These are phyloP conservation scores for Albula goreensis DNA, from an alignment of 2,113 vertebrate species.

Conservation along the genomic window DNA sequence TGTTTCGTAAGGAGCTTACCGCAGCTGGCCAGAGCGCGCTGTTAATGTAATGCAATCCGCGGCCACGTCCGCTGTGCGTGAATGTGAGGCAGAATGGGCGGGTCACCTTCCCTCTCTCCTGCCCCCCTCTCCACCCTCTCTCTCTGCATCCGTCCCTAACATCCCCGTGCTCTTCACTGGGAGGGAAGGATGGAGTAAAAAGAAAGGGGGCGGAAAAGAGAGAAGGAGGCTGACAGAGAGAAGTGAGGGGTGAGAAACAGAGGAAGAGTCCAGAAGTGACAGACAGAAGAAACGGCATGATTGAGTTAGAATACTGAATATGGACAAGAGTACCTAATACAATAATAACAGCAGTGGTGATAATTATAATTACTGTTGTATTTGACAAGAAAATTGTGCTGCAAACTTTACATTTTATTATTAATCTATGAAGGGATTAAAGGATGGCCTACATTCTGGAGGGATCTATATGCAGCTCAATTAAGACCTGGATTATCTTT, in stretches of 20 bases:
- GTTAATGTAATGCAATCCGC: background rate
- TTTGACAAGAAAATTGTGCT: slow-evolving; percentile 53
- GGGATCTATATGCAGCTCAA: background rate
- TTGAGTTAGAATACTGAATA: no score
- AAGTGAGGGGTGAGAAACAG: no score
- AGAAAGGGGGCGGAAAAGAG: no score
- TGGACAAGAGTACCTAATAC: no score
- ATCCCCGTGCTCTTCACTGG: slow-evolving; percentile 1
- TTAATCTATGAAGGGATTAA: slow-evolving; percentile 41
- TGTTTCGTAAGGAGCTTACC: slow-evolving; percentile 12
- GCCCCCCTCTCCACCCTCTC: slow-evolving; percentile 39
- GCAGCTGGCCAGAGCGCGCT: background rate
- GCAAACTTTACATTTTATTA: background rate
- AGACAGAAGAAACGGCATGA: no score
- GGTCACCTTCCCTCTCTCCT: slow-evolving; percentile 46
- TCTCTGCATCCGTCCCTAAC: slow-evolving; percentile 34
- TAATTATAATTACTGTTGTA: background rate
- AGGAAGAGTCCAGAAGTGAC: no score
- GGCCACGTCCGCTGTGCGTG: no score
- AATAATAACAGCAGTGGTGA: no score
- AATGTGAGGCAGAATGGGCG: background rate
- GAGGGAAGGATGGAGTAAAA: no score
- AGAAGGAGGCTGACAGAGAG: no score
- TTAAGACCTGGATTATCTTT: no score
- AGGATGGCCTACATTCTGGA: background rate